Evolutionary conservation across 2,113 vertebrate species (phyloP).

Genomic region (Antigone vipio): DNA sequence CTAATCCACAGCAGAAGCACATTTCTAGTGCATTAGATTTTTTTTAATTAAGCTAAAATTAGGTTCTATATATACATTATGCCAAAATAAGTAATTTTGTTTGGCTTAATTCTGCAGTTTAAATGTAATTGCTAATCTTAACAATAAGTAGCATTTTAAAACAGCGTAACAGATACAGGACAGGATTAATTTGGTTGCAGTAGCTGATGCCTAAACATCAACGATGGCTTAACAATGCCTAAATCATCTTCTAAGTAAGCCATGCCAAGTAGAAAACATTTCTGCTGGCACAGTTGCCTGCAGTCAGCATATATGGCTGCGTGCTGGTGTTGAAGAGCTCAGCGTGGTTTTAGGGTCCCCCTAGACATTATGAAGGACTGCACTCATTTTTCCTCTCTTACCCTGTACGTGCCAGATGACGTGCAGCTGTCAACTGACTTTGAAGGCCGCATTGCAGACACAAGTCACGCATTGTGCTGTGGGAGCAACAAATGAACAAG

Average conservation of each 20-base stretch:
- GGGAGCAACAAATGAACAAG: neutral
- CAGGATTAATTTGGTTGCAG: neutral
- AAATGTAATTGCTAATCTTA: neutral
- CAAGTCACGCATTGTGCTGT: accelerated
- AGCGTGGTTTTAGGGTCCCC: neutral
- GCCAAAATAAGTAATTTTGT: neutral
- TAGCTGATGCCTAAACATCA: neutral
- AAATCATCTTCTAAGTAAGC: neutral
- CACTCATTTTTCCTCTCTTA: neutral
- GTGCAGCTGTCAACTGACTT: accelerated
- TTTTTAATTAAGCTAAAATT: neutral
- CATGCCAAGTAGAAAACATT: neutral
- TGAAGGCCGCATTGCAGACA: accelerated
- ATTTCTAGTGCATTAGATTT: neutral
- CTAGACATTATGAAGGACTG: neutral
- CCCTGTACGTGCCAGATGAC: accelerated
- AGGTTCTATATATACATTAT: neutral
- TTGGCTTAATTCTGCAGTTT: neutral
- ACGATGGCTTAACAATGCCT: neutral
- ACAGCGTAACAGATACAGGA: neutral
- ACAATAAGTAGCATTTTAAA: neutral
- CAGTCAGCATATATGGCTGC: neutral
- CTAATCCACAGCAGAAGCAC: neutral
- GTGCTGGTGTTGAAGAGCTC: neutral
- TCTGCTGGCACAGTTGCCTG: neutral